Evolutionary conservation across 2,888 invertebrate species (phyloP).

Genomic region (Ornithoptera priamus): DNA sequence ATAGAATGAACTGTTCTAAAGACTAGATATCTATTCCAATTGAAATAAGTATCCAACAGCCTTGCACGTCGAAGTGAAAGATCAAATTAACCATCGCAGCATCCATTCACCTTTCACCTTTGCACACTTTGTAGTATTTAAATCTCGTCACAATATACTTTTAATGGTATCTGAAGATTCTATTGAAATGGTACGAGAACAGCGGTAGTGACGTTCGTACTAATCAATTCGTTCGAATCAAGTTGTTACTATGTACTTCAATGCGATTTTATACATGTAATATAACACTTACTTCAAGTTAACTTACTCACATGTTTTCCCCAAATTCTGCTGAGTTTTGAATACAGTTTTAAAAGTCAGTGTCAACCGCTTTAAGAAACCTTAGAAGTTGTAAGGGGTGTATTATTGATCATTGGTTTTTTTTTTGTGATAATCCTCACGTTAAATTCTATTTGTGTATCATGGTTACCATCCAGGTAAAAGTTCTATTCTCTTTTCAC

Average conservation of each 20-base stretch:
- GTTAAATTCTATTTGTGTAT: too few relatives aligned
- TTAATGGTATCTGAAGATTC: background rate
- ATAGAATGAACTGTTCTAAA: background rate
- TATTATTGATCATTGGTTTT: background rate
- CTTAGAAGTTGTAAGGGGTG: background rate
- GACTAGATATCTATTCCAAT: background rate
- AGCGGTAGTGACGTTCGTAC: too few relatives aligned
- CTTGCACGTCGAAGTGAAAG: slow-evolving; percentile 11
- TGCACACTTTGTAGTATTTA: background rate
- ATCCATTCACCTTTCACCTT: slow-evolving; percentile 14
- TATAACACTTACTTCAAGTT: too few relatives aligned
- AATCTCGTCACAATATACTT: slow-evolving; percentile 7
- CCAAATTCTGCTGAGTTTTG: background rate
- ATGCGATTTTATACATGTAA: too few relatives aligned
- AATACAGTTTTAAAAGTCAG: background rate
- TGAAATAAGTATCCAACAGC: background rate
- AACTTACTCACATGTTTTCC: too few relatives aligned
- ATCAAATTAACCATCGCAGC: slow-evolving; percentile 1
- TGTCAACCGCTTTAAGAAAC: background rate
- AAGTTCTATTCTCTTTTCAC: too few relatives aligned
- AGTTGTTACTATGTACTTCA: too few relatives aligned
- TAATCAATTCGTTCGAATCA: too few relatives aligned
- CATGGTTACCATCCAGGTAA: too few relatives aligned
- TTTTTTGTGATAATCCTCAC: background rate
- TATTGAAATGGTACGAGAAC: background rate